Evolutionary conservation across 2,888 invertebrate species (phyloP), one percentile per base, ranked within the genome.

Genomic region (Erebia palarica): DNA sequence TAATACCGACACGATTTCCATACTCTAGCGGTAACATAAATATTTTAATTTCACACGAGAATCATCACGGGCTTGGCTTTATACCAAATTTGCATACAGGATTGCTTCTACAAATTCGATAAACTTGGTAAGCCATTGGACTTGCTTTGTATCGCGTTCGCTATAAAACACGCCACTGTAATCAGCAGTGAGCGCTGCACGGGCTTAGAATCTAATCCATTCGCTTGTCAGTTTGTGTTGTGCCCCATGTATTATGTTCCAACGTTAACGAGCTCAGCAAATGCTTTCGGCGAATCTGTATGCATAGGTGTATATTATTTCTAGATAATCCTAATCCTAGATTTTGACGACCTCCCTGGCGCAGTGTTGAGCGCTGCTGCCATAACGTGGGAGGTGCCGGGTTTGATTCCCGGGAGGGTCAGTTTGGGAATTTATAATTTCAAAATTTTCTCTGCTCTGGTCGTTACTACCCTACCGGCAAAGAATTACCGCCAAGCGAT

Each of bases 181-280:
- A 55, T 55, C 55, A 55, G 55, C 18, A 16, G 18, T 13, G 55
- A 55, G 55, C 55, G 55, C 55, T 55, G 18, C 8, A 55, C 55
- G 55, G 55, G 55, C 16, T 55, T 55, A 16, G 55, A 55, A 55
- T 8, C 55, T 55, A 55, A 55, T 55, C 55, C 55, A 11, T 16
- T 55, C 18, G 10, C 55, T 55, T 16, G 55, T 55, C 55, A 55
- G 55, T 55, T 16, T 55, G 18, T 16, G 18, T 9, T 18, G 18
- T 16, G 18, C 9, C 16, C 55, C 55, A 13, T 11, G 18, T 55
- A 55, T 55, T 55, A 11, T 11, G 47, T 47, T 3, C 47, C 47
- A 13, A 47, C 7, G 16, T n/a, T 16, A 18, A 18, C 16, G 2
- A 16, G 16, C 18, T 55, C 16, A 0, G 55, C 7, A 10, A 18